Evolutionary conservation across 2,113 vertebrate genomes (phyloP).

Genomic region (Crotalus tigris): DNA sequence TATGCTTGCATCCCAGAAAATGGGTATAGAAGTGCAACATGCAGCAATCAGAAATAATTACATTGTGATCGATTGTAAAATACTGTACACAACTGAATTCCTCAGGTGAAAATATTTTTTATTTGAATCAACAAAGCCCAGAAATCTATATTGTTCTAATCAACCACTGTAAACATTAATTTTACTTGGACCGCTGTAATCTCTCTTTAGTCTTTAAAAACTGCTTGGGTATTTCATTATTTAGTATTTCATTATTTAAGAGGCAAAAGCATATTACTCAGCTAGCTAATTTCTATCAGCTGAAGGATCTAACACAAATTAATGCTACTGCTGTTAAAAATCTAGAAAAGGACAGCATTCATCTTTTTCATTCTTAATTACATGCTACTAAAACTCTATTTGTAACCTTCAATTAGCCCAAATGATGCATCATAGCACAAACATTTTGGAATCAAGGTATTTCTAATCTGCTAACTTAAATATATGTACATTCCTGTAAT

Average conservation of each 20-base stretch:
- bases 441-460: background rate
- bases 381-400: background rate
- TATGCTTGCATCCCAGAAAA: background rate
- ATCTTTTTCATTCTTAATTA: background rate
- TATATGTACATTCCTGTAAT: background rate
- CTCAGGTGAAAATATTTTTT: background rate
- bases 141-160: background rate
- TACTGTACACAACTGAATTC: background rate
- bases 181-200: conserved; percentile 30
- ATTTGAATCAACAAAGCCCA: background rate
- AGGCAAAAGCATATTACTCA: conserved; percentile 36
- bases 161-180: background rate
- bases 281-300: conserved; percentile 28
- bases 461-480: background rate
- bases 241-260: conserved; percentile 11
- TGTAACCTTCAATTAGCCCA: background rate
- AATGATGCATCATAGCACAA: background rate
- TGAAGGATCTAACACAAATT: conserved; percentile 35
- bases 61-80: background rate
- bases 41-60: background rate
- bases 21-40: background rate
- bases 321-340: background rate
- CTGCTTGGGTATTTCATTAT: conserved; percentile 1
- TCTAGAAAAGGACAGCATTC: conserved; percentile 11
- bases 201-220: conserved; percentile 6